Percentiles rank a stretch among this genome's conserved stretches.
phyloP scores from a whole-genome alignment of 2,888 invertebrate species.

The Euproctis similis region DNA sequence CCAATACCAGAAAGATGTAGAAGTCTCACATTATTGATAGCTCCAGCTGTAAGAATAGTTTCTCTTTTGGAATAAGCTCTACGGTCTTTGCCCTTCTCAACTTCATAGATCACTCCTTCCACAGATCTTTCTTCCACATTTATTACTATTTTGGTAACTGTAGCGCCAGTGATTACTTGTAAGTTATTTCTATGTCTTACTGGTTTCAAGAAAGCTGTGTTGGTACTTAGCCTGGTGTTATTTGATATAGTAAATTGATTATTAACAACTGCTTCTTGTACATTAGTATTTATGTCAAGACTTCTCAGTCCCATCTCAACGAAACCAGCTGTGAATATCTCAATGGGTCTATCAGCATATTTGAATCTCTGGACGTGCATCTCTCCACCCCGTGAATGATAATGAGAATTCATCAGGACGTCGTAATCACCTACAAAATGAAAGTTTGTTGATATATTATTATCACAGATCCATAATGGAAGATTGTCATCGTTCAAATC shows the following conservation, averaged over 20 bases:
- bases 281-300: constrained; percentile 59
- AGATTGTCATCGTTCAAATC: no score
- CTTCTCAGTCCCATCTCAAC: constrained; percentile 59
- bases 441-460: constrained; percentile 1
- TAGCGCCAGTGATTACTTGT: constrained; percentile 52
- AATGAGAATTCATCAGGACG: constrained; percentile 57
- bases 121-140: constrained; percentile 55
- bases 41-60: constrained; percentile 58
- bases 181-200: constrained; percentile 59
- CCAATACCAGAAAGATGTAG: constrained; percentile 65
- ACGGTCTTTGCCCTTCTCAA: constrained; percentile 57
- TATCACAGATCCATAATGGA: no score
- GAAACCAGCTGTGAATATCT: constrained; percentile 55
- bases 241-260: constrained; percentile 60
- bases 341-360: constrained; percentile 54
- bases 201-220: constrained; percentile 59
- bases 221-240: constrained; percentile 63
- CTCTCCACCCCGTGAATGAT: constrained; percentile 65
- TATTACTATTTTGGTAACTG: constrained; percentile 56
- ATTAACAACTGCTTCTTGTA: constrained; percentile 57
- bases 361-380: constrained; percentile 64
- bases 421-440: constrained; percentile 62
- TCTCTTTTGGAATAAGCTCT: constrained; percentile 62
- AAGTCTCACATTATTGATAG: constrained; percentile 61
- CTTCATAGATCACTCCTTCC: constrained; percentile 58